Percentiles rank a stretch among this genome's conserved stretches.
These are phyloP conservation scores for Gerris buenoi DNA, from an alignment of 1,140 invertebrate species.

Conservation along the genomic window DNA sequence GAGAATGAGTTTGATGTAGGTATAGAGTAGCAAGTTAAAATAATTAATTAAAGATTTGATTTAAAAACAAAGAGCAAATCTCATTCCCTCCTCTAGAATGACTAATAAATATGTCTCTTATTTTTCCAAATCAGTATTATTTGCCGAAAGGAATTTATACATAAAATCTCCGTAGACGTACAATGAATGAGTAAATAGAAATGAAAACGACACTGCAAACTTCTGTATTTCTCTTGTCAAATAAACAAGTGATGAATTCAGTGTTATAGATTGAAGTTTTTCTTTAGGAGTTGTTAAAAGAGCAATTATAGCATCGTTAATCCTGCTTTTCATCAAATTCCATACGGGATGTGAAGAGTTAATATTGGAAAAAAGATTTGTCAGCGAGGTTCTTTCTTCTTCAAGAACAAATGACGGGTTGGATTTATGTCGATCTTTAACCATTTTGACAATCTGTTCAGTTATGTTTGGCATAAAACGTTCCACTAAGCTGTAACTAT, in stretches of 20 bases:
- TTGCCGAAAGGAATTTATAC: not conserved
- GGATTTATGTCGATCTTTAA: not conserved
- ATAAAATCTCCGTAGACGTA: not conserved
- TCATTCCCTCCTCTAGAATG: too few relatives aligned
- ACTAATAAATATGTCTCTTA: not conserved
- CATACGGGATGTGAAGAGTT: not conserved
- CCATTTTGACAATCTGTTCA: slow-evolving; percentile 1
- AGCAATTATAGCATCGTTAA: not conserved
- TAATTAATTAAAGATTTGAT: too few relatives aligned
- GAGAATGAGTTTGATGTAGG: too few relatives aligned
- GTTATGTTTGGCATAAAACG: not conserved
- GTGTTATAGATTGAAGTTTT: not conserved
- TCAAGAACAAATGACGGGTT: not conserved
- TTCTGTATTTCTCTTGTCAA: not conserved
- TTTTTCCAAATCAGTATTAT: not conserved
- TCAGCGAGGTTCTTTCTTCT: not conserved
- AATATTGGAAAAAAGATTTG: not conserved
- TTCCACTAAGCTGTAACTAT: not conserved
- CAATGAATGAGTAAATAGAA: not conserved
- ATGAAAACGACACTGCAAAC: not conserved
- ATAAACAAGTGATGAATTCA: not conserved
- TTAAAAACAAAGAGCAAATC: too few relatives aligned
- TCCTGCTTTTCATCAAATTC: not conserved
- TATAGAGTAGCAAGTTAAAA: too few relatives aligned
- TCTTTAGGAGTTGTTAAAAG: not conserved